Percentiles rank a stretch among this genome's conserved stretches.
Evolutionary conservation across 2,113 vertebrate species (phyloP).

Genomic region (Empidonax traillii): DNA sequence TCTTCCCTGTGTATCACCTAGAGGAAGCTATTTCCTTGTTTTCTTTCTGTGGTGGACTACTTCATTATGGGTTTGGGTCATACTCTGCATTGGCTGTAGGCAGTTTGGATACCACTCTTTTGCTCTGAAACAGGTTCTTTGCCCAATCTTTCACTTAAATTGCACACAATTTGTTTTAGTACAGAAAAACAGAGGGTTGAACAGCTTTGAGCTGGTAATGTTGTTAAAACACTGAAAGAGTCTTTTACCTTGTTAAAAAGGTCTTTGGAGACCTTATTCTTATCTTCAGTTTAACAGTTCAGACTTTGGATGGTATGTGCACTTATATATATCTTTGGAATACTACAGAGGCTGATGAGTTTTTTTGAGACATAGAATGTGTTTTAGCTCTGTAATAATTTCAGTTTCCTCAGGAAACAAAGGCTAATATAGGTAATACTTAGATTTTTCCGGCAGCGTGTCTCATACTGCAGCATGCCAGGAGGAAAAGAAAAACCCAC

Average conservation of each 20-base stretch:
- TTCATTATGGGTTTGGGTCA: background rate
- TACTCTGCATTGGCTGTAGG: background rate
- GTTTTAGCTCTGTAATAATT: background rate
- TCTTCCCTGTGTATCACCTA: background rate
- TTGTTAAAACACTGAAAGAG: background rate
- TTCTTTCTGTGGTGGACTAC: background rate
- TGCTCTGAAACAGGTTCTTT: background rate
- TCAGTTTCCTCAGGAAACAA: background rate
- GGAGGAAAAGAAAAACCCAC: background rate
- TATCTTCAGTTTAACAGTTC: background rate
- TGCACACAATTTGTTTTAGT: background rate
- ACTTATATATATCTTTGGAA: background rate
- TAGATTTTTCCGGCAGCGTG: background rate
- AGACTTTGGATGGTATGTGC: background rate
- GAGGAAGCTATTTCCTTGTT: background rate
- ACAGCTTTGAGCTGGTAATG: background rate
- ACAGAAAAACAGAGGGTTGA: background rate
- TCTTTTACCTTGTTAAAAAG: background rate
- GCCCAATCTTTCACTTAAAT: background rate
- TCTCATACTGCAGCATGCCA: background rate
- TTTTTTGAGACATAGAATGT: background rate
- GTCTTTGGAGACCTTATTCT: background rate
- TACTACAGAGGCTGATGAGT: background rate
- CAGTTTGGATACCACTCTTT: background rate
- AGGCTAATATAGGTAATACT: background rate